Evolutionary conservation across 2,113 vertebrate species (phyloP).

Genomic region (Cynocephalus volans): DNA sequence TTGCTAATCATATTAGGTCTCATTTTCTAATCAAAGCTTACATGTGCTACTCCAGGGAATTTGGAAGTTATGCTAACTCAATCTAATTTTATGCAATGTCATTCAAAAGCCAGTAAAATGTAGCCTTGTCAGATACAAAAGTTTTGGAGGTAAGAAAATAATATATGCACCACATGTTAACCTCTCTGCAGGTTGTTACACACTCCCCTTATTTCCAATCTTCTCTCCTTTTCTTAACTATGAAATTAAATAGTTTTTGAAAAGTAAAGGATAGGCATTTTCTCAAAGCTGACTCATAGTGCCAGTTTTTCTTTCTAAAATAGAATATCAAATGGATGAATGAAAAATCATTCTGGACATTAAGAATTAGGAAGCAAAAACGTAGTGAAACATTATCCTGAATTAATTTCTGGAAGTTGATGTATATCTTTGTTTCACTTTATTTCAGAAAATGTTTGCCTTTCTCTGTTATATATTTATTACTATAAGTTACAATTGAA

Average conservation of each 20-base stretch:
- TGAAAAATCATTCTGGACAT: background rate
- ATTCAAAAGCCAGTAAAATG: conserved; percentile 50
- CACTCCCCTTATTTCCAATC: background rate
- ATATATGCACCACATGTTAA: background rate
- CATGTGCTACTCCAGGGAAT: background rate
- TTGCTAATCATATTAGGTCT: conserved; percentile 66
- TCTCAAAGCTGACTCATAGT: background rate
- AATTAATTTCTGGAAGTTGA: background rate
- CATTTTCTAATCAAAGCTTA: conserved; percentile 71
- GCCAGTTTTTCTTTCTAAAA: background rate
- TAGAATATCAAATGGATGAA: background rate
- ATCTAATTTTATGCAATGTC: conserved; percentile 16
- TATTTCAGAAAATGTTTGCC: conserved; percentile 17
- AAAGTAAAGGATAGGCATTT: background rate
- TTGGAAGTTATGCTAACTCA: background rate
- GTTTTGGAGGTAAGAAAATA: conserved; percentile 11
- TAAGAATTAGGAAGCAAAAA: conserved; percentile 10
- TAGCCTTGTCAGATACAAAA: background rate
- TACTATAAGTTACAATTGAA: background rate
- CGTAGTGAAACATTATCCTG: background rate
- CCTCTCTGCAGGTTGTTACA: background rate
- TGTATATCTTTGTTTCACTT: background rate
- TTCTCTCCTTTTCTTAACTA: background rate
- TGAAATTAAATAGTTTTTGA: conserved; percentile 42
- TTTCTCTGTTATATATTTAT: background rate